Evolutionary conservation across 2,797 vertebrate genomes (phyloP).

Genomic region (Brachyalestes nurse): DNA sequence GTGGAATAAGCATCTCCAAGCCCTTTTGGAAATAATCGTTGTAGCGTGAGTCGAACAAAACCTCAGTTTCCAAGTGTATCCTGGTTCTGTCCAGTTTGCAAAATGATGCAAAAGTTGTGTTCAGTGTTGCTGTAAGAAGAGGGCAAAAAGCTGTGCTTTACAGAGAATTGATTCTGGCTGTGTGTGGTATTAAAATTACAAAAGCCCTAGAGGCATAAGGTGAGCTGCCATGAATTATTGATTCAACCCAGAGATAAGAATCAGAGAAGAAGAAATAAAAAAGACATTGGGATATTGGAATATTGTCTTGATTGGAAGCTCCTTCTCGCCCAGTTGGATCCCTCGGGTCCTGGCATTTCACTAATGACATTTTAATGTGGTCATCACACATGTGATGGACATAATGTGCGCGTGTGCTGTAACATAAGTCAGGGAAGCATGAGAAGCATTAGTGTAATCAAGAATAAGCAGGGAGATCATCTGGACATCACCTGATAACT

Average conservation of each 20-base stretch:
- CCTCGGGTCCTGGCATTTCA: conserved; percentile 3
- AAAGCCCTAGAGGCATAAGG: conserved; percentile 25
- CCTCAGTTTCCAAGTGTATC: background rate
- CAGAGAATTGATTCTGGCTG: conserved; percentile 11
- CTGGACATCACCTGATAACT: too few species aligned
- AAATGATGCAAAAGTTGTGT: background rate
- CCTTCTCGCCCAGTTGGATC: background rate
- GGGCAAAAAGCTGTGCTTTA: conserved; percentile 11
- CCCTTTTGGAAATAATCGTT: background rate
- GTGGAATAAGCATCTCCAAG: conserved; percentile 65
- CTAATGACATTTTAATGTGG: conserved; percentile 7
- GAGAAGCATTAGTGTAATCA: too few species aligned
- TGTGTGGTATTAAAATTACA: conserved; percentile 35
- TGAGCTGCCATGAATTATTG: conserved; percentile 44
- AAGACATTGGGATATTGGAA: background rate
- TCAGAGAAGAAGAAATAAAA: conserved; percentile 20
- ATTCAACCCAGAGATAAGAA: conserved; percentile 25
- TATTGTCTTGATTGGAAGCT: background rate
- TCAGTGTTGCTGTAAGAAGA: background rate
- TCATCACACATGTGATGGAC: background rate
- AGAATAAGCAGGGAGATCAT: too few species aligned
- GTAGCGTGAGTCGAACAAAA: background rate
- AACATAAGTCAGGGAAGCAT: background rate
- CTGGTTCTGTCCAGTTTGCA: conserved; percentile 10
- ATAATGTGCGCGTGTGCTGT: background rate